These are phyloP conservation scores for Anarrhichthys ocellatus DNA, from an alignment of 2,113 vertebrate genomes.

Conservation along the genomic window DNA sequence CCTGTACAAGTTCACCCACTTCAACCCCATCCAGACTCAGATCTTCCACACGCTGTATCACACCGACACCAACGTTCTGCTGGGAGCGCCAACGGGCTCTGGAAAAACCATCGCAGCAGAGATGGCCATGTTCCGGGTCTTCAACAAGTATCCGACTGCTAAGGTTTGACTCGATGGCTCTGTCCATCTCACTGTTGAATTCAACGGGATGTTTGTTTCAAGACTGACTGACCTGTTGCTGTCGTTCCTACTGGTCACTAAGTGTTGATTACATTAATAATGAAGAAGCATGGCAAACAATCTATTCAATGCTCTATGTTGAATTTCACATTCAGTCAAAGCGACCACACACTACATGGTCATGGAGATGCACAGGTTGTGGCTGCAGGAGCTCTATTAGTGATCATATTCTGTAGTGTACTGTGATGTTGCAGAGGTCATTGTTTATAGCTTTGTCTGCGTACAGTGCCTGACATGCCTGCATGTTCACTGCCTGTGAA, in stretches of 20 bases:
- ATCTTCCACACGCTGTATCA: conserved; percentile 98
- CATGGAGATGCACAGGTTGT: neutral
- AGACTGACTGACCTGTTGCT: neutral
- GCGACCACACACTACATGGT: neutral
- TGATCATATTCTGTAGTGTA: neutral
- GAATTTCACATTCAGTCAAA: neutral
- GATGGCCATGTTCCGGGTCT: conserved; percentile 96
- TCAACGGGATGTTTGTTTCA: neutral
- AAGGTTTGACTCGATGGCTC: conserved; percentile 84
- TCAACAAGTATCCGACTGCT: conserved; percentile 92
- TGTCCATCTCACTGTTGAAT: neutral
- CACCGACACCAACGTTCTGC: conserved; percentile 94
- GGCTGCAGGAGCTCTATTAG: neutral
- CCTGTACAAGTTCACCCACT: conserved; percentile 96
- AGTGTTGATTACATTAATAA: neutral
- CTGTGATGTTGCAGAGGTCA: neutral
- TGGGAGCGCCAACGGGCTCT: conserved; percentile 97
- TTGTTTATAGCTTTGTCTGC: too few relatives aligned
- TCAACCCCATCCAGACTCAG: conserved; percentile 98
- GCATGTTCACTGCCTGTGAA: too few relatives aligned
- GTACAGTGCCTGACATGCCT: too few relatives aligned
- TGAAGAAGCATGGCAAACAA: neutral
- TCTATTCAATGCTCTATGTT: neutral
- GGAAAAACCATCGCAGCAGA: conserved; percentile 98
- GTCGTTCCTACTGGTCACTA: neutral